Evolutionary conservation across 2,888 invertebrate species (phyloP).

Genomic region (Trissolcus brochymenae): DNA sequence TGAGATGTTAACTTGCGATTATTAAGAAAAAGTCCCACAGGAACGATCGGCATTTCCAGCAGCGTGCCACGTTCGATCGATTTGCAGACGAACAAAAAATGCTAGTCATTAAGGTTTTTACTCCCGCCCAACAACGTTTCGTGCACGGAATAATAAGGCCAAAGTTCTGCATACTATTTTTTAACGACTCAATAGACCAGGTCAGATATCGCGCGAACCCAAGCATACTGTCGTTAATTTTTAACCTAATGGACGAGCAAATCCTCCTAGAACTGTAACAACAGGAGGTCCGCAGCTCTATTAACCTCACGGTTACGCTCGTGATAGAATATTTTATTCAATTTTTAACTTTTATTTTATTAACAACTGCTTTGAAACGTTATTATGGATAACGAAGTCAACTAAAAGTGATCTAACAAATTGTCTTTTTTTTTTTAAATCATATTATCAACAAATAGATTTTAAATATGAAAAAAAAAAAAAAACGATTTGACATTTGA

Average conservation of each 20-base stretch:
- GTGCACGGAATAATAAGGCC: constrained; percentile 38
- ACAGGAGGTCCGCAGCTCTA: constrained; percentile 17
- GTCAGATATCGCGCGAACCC: constrained; percentile 21
- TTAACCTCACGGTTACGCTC: constrained; percentile 31
- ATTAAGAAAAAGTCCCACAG: constrained; percentile 13
- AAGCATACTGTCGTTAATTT: constrained; percentile 31
- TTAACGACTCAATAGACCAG: constrained; percentile 39
- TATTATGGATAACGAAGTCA: too few species aligned
- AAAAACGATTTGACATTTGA: too few species aligned
- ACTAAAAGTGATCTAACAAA: too few species aligned
- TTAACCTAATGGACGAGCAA: constrained; percentile 34
- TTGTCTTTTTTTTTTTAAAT: too few species aligned
- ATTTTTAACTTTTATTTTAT: constrained; percentile 3
- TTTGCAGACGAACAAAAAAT: constrained; percentile 31
- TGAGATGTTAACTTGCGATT: constrained; percentile 45
- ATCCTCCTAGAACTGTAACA: constrained; percentile 39
- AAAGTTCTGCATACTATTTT: constrained; percentile 44
- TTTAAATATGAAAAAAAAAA: too few species aligned
- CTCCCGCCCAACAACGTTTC: constrained; percentile 34
- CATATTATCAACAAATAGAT: too few species aligned
- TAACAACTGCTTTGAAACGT: too few species aligned
- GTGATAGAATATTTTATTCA: constrained; percentile 16
- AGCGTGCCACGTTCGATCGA: constrained; percentile 36
- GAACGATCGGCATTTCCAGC: constrained; percentile 32
- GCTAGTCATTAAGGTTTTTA: constrained; percentile 47